These are phyloP conservation scores for Dinoponera quadriceps DNA, from an alignment of 1,140 invertebrate genomes.

Conservation along the genomic window DNA sequence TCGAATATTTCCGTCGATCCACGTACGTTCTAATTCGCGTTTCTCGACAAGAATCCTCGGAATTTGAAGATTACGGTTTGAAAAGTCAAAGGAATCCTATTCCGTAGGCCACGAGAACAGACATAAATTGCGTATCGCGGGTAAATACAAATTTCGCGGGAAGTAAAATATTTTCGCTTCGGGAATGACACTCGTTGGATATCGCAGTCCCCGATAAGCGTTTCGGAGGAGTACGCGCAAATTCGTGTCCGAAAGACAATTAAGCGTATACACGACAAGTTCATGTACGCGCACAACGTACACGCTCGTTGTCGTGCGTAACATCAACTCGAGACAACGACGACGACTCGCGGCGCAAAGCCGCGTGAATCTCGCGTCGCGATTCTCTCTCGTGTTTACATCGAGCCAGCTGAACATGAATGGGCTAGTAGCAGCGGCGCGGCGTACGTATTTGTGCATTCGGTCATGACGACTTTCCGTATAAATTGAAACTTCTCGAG, in stretches of 20 bases:
- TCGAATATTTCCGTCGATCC: neutral
- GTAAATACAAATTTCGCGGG: no score
- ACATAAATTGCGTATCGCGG: no score
- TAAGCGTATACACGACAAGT: neutral
- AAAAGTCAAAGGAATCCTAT: no score
- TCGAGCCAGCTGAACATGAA: slow-evolving; percentile 70
- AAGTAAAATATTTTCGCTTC: no score
- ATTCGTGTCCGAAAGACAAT: slow-evolving; percentile 17
- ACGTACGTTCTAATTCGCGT: neutral
- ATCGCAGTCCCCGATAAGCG: no score
- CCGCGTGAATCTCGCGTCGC: slow-evolving; percentile 17
- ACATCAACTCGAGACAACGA: neutral
- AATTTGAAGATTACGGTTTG: neutral
- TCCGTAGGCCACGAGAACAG: no score
- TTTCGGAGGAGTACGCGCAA: no score
- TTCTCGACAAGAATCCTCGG: no score
- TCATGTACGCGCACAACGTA: neutral
- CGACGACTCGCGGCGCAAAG: slow-evolving; percentile 17
- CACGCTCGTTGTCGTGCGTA: neutral
- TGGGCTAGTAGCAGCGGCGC: slow-evolving; percentile 55
- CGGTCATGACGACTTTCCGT: slow-evolving; percentile 78
- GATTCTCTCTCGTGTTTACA: slow-evolving; percentile 62
- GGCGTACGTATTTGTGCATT: slow-evolving; percentile 72
- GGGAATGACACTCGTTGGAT: no score
- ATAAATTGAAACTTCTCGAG: slow-evolving; percentile 82